Evolutionary conservation across 23 tunicate species (phyloP).

Genomic region (Oikopleura vanhoeffeni): DNA sequence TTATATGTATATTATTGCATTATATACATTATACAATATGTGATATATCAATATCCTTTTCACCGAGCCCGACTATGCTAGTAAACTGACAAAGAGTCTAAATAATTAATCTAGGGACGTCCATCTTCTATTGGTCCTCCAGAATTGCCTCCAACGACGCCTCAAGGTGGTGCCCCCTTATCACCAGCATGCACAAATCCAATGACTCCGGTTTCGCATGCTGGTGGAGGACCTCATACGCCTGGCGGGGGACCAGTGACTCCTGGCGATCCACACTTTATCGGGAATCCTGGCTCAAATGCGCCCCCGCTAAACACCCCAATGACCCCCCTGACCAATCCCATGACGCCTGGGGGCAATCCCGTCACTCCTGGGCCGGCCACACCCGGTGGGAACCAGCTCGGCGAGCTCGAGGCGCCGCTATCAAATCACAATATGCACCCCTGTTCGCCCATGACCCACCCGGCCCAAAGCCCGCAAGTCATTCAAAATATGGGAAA

Average conservation of each 20-base stretch:
- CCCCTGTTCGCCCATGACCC: constrained; percentile 14
- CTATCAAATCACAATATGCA: background rate
- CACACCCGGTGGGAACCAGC: background rate
- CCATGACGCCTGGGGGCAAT: background rate
- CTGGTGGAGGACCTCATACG: background rate
- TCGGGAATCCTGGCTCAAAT: background rate
- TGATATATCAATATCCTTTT: too few species aligned
- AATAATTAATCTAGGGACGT: background rate
- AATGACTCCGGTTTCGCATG: background rate
- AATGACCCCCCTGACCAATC: background rate
- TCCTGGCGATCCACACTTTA: background rate
- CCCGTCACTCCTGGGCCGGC: constrained; percentile 5
- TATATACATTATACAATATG: too few species aligned
- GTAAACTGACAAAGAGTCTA: too few species aligned
- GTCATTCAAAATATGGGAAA: background rate
- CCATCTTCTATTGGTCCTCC: background rate
- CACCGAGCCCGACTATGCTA: too few species aligned
- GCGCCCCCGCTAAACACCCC: background rate
- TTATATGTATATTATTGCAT: too few species aligned
- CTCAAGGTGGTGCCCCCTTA: background rate
- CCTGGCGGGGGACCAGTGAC: constrained; percentile 9
- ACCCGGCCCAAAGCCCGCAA: background rate
- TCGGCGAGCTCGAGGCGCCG: background rate
- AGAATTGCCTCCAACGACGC: background rate
- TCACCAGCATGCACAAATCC: constrained; percentile 2